These are phyloP conservation scores for Zapus hudsonius DNA, from an alignment of 2,113 vertebrate species.

Conservation along the genomic window DNA sequence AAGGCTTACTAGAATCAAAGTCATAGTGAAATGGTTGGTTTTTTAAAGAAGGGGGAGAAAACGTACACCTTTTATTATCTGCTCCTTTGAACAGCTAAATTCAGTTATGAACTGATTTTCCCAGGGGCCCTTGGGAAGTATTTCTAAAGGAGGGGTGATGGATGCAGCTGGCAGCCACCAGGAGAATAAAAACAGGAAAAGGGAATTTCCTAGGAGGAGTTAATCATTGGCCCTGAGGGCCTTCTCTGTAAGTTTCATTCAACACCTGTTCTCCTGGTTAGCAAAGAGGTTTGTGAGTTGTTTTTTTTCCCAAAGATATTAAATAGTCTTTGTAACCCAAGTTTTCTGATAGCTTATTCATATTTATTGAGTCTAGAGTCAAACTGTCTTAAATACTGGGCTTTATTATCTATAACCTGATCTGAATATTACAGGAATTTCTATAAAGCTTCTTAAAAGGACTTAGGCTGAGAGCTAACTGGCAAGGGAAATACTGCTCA, in stretches of 20 bases:
- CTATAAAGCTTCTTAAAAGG: background rate
- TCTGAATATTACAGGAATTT: background rate
- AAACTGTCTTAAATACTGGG: background rate
- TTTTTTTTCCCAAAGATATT: background rate
- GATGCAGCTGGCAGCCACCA: background rate
- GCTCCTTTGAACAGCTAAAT: background rate
- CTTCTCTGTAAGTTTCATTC: background rate
- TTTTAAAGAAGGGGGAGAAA: background rate
- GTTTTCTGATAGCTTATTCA: background rate
- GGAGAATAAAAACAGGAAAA: background rate
- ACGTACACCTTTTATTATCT: background rate
- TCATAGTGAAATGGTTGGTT: background rate
- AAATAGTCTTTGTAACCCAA: background rate
- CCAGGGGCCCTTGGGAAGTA: background rate
- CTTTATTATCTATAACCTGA: background rate
- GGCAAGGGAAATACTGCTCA: background rate
- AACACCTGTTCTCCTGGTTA: background rate
- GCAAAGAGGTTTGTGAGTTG: background rate
- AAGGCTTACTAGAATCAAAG: background rate
- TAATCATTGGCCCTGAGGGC: slow-evolving; percentile 4
- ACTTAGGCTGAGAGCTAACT: background rate
- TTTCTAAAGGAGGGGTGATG: too few relatives aligned
- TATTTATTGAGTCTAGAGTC: background rate
- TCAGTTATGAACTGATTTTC: background rate
- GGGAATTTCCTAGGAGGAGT: background rate